Base-by-base conservation (phyloP, 2,888 invertebrate genomes). In the Entomobrya multifasciata region DNA sequence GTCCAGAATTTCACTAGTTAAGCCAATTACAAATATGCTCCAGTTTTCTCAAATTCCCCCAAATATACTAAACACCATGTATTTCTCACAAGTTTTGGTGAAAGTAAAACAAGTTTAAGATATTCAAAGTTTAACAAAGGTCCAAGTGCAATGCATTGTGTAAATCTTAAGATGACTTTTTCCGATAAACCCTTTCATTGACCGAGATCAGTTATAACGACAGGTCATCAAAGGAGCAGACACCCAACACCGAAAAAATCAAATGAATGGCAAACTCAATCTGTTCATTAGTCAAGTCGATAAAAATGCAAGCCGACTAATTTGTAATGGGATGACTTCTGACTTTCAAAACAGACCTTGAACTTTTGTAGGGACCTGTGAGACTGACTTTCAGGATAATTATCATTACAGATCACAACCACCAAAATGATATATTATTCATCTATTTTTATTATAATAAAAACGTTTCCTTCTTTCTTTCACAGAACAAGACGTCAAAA, bases 151-250 rank as follows among this genome's bases (percentile, higher is more conserved):
- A 65, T 4, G 30, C 10, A 13, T 13, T 47, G 47, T 47, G 13
- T 8, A 11, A 47, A 47, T 11, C 10, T 47, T 47, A 60, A 67
- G n/a, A 30, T 41, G 74, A 74, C 30, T 41, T 44, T 30, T 74
- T 52, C 13, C 52, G 74, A 74, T 74, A 74, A 74, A 74, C 74
- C 74, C 74, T 27, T 20, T 17, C 30, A 22, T 77, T 77, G 77
- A 60, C 57, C 77, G 36, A 77, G 77, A 77, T 77, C 77, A 77
- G 77, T 60, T 17, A 55, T 10, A 25, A n/a, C n/a, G 41, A 13
- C 27, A 76, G 74, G 74, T 76, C 74, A 76, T 52, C 74, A 76
- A 76, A 76, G 74, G 74, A 76, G 55, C 72, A 72, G 27, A 27
- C 30, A 17, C 6, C 27, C 10, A 27, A 27, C 65, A 65, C 22